Conservation (phyloP, 2,113 vertebrate genomes). For the Prinia subflava region DNA sequence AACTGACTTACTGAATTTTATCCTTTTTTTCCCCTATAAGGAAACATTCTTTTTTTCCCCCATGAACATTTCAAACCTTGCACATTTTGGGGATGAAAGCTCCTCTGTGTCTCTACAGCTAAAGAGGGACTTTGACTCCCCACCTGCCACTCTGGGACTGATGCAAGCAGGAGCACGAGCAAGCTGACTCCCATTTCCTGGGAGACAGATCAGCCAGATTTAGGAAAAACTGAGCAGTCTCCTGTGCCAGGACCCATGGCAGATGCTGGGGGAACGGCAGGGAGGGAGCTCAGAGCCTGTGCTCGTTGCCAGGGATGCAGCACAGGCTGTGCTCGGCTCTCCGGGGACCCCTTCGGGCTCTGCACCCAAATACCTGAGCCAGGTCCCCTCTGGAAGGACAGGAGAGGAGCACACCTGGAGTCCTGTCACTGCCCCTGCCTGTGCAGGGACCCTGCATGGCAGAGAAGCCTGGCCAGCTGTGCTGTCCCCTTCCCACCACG, state of each 20-base stretch:
- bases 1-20: neutral
- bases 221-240: slow-evolving; percentile 38
- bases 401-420: neutral
- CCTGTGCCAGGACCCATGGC: slow-evolving; percentile 47
- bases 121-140: neutral
- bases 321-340: neutral
- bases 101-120: neutral
- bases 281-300: neutral
- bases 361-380: neutral
- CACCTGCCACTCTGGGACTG: neutral
- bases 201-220: slow-evolving; percentile 37
- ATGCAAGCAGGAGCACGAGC: neutral
- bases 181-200: neutral
- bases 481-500: neutral
- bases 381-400: neutral
- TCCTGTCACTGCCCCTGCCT: neutral
- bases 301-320: neutral
- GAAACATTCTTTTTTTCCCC: neutral
- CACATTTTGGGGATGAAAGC: neutral
- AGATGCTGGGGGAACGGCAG: slow-evolving; percentile 24
- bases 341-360: neutral
- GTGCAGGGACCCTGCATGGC: fast-evolving
- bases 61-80: neutral
- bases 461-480: neutral
- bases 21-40: neutral